Evolutionary conservation across 2,888 invertebrate genomes (phyloP).

Genomic region (Epicampocera succincta): DNA sequence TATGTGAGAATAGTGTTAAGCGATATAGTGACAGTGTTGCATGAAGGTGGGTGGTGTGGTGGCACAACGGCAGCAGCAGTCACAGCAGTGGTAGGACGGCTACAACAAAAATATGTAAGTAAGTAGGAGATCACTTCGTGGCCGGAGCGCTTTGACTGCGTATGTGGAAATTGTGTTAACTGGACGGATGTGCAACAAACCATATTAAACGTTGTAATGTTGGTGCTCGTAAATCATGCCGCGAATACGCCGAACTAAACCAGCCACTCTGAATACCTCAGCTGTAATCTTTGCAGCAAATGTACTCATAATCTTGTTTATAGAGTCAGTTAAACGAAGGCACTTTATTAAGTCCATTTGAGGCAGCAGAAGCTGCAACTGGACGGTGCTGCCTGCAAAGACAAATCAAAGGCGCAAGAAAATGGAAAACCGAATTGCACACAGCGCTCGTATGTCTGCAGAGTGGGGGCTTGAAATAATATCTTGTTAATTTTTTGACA

Average conservation of each 20-base stretch:
- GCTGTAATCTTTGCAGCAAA: slow-evolving; percentile 66
- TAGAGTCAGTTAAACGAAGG: slow-evolving; percentile 66
- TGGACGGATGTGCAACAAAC: slow-evolving; percentile 28
- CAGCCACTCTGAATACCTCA: slow-evolving; percentile 61
- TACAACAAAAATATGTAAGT: slow-evolving; percentile 44
- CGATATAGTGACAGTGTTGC: slow-evolving; percentile 48
- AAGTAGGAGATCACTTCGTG: slow-evolving; percentile 43
- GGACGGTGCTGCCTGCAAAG: slow-evolving; percentile 49
- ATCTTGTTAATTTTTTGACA: slow-evolving; percentile 69
- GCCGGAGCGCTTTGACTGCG: slow-evolving; percentile 28
- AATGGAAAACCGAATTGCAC: background rate
- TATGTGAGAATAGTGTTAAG: slow-evolving; percentile 63
- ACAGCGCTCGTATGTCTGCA: slow-evolving; percentile 8
- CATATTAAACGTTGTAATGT: slow-evolving; percentile 53
- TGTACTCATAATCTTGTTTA: slow-evolving; percentile 68
- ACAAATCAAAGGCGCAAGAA: background rate
- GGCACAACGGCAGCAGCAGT: slow-evolving; percentile 17
- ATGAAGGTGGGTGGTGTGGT: slow-evolving; percentile 56
- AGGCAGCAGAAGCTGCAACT: background rate
- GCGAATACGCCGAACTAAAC: slow-evolving; percentile 33
- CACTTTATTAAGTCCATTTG: slow-evolving; percentile 54
- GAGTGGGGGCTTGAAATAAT: slow-evolving; percentile 67
- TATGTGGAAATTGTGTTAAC: slow-evolving; percentile 51
- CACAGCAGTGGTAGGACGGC: slow-evolving; percentile 37
- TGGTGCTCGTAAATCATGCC: slow-evolving; percentile 65